These are phyloP conservation scores for Grammomys dolichurus DNA, from an alignment of 2,113 vertebrate genomes.

Conservation along the genomic window DNA sequence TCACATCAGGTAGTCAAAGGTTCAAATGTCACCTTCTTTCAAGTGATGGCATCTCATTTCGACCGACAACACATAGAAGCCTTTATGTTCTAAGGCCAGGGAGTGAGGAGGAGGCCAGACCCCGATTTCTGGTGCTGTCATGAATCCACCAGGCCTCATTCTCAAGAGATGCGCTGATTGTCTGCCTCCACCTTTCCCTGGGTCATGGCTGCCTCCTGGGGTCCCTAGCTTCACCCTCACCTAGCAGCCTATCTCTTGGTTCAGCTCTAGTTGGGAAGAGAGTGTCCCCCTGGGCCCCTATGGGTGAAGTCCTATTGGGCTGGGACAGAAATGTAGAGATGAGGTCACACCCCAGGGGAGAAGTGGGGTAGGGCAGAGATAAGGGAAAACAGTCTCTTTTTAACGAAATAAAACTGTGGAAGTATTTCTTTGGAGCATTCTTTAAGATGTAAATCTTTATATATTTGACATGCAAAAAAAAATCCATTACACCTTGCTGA, in stretches of 20 bases:
- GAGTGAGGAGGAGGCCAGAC: background rate
- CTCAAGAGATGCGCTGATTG: background rate
- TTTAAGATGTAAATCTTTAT: conserved; percentile 66
- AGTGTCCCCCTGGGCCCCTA: conserved; percentile 72
- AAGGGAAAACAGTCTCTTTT: conserved; percentile 14
- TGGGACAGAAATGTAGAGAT: conserved; percentile 65
- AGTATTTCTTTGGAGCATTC: conserved; percentile 49
- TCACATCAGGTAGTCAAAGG: conserved; percentile 37
- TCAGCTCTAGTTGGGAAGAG: conserved; percentile 83
- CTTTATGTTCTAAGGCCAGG: background rate
- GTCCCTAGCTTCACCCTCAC: conserved; percentile 51
- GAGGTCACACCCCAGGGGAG: conserved; percentile 65
- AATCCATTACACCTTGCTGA: conserved; percentile 61
- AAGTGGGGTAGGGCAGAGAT: background rate
- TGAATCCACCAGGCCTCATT: background rate
- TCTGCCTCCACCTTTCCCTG: background rate
- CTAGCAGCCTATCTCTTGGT: conserved; percentile 73
- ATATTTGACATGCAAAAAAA: conserved; percentile 65
- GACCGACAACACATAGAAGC: background rate
- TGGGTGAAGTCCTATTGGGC: conserved; percentile 68
- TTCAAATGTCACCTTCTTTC: background rate
- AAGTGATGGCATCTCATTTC: background rate
- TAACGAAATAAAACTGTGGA: background rate
- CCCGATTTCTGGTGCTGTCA: background rate
- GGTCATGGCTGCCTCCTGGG: conserved; percentile 71